These are phyloP conservation scores for Scopus umbretta DNA, from an alignment of 2,113 vertebrate species.

Conservation along the genomic window DNA sequence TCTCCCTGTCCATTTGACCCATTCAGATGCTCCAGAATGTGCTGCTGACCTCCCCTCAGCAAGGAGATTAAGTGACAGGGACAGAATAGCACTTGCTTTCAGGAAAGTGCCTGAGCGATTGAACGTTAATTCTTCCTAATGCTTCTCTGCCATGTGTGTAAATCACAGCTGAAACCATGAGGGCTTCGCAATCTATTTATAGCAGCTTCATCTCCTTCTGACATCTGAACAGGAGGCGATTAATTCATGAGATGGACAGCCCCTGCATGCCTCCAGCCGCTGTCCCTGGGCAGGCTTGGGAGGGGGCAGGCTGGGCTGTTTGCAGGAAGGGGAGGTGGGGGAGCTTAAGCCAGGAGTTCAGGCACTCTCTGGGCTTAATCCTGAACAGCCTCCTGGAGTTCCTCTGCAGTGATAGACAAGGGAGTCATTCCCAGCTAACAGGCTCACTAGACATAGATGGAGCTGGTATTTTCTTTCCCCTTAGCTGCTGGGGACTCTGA, in stretches of 20 bases:
- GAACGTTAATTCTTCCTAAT: slow-evolving; percentile 65
- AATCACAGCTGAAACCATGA: slow-evolving; percentile 27
- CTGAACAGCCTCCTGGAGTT: background rate
- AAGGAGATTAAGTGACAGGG: slow-evolving; percentile 3
- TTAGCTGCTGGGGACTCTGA: background rate
- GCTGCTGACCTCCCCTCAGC: background rate
- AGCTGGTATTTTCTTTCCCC: background rate
- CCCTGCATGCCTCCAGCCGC: background rate
- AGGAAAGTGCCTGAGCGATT: slow-evolving; percentile 21
- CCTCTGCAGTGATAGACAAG: background rate
- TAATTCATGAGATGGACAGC: background rate
- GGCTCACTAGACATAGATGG: background rate
- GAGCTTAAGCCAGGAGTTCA: background rate
- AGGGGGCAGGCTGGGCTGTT: background rate
- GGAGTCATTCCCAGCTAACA: background rate
- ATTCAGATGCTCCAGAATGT: background rate
- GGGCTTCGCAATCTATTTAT: slow-evolving; percentile 51
- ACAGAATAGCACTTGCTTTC: background rate
- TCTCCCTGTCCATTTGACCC: background rate
- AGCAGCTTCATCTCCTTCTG: slow-evolving; percentile 50
- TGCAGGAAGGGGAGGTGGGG: background rate
- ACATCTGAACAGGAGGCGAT: slow-evolving; percentile 21
- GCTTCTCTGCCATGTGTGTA: slow-evolving; percentile 29
- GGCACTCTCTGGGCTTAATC: background rate
- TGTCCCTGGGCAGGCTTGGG: background rate